Conservation (phyloP, 2,797 vertebrate genomes). For the Artibeus jamaicensis region DNA sequence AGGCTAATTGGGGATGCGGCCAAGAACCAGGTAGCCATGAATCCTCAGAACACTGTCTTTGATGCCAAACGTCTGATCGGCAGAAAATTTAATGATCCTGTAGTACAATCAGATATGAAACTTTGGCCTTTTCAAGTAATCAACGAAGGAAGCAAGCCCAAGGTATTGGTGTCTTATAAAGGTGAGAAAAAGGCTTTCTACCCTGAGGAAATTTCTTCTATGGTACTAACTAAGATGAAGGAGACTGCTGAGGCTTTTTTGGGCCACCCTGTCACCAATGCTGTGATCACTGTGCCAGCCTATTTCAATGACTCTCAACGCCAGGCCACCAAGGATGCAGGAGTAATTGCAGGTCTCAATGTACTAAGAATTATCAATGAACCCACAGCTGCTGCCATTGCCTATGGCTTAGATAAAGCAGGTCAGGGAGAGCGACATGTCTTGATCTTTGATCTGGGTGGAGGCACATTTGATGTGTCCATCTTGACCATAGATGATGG, state of each 20-base stretch:
- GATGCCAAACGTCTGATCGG: slow-evolving; percentile 94
- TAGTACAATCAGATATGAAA: slow-evolving; percentile 95
- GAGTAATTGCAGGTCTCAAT: slow-evolving; percentile 91
- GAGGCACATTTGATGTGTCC: slow-evolving; percentile 92
- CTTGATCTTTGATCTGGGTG: slow-evolving; percentile 92
- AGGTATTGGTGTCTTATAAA: slow-evolving; percentile 93
- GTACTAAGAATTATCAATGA: slow-evolving; percentile 94
- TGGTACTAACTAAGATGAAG: slow-evolving; percentile 96
- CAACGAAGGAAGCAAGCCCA: slow-evolving; percentile 90
- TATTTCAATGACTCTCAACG: slow-evolving; percentile 95
- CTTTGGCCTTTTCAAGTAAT: slow-evolving; percentile 94
- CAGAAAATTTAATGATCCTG: slow-evolving; percentile 89
- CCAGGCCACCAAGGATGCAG: slow-evolving; percentile 94
- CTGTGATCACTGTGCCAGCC: slow-evolving; percentile 93
- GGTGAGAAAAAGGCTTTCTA: slow-evolving; percentile 91
- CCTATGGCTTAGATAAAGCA: slow-evolving; percentile 92
- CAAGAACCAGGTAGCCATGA: slow-evolving; percentile 88
- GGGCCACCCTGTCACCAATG: slow-evolving; percentile 90
- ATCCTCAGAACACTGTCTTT: slow-evolving; percentile 93
- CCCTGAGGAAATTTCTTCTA: slow-evolving; percentile 93
- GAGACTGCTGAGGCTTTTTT: slow-evolving; percentile 94
- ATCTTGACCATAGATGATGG: slow-evolving; percentile 92
- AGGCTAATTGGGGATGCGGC: slow-evolving; percentile 93
- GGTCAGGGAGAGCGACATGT: slow-evolving; percentile 89
- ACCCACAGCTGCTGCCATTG: slow-evolving; percentile 93